These are phyloP conservation scores for Kradibia gibbosae DNA, from an alignment of 1,140 invertebrate species.

Conservation along the genomic window DNA sequence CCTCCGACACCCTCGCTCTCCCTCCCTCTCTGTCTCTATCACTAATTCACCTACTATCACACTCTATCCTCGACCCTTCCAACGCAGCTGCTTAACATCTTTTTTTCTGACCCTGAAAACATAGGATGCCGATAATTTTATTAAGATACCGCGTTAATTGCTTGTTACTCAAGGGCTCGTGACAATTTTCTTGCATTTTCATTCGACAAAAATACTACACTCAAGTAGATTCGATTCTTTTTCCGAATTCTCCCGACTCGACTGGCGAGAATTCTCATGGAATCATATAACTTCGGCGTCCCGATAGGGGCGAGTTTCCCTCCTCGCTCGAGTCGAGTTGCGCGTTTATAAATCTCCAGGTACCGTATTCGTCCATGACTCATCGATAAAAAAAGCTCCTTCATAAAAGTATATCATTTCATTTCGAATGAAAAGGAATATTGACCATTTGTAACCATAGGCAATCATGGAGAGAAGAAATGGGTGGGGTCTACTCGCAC, in stretches of 20 bases:
- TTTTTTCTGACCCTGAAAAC: background rate
- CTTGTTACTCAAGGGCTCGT: background rate
- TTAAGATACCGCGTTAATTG: background rate
- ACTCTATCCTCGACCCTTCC: background rate
- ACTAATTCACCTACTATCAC: background rate
- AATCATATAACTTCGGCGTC: background rate
- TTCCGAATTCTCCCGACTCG: no score
- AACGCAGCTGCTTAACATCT: no score
- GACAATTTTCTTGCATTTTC: no score
- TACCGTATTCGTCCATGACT: background rate
- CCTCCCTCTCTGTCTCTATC: background rate
- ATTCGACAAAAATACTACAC: background rate
- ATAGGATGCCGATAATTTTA: background rate
- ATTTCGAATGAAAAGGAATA: background rate
- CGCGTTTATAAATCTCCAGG: background rate
- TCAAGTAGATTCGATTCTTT: background rate
- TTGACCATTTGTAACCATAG: constrained; percentile 26
- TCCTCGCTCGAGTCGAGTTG: background rate
- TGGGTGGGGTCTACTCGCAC: constrained; percentile 31
- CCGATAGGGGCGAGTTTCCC: background rate
- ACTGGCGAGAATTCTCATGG: background rate
- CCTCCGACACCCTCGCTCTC: background rate
- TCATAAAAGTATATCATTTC: constrained; percentile 24
- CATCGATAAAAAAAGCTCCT: background rate
- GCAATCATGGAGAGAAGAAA: constrained; percentile 32